These are phyloP conservation scores for Rhopalosiphum maidis DNA, from an alignment of 1,140 invertebrate species.

Conservation along the genomic window DNA sequence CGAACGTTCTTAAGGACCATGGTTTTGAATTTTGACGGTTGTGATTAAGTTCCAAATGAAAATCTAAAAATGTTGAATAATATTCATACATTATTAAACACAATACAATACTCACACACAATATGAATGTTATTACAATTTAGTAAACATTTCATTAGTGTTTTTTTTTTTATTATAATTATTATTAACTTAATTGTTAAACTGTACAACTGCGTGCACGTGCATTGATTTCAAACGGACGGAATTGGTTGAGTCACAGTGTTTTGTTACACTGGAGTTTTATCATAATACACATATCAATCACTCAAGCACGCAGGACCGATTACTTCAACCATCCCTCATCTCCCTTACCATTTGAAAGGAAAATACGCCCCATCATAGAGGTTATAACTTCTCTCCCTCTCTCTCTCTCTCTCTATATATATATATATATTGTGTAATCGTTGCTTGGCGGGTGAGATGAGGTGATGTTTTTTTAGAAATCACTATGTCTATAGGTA, in stretches of 20 bases:
- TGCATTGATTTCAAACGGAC: neutral
- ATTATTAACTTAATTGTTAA: too few relatives aligned
- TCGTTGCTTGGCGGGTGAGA: too few relatives aligned
- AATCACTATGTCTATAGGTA: too few relatives aligned
- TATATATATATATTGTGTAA: too few relatives aligned
- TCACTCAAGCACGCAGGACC: neutral
- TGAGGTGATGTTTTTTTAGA: too few relatives aligned
- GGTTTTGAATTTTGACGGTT: neutral
- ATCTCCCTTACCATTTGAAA: too few relatives aligned
- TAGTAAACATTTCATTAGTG: neutral
- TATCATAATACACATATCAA: neutral
- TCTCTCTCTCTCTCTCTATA: too few relatives aligned
- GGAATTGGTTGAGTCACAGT: neutral
- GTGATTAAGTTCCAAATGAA: neutral
- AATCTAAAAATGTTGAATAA: neutral
- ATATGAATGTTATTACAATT: neutral
- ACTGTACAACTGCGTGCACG: too few relatives aligned
- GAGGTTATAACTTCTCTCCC: too few relatives aligned
- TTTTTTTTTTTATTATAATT: neutral
- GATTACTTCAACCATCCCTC: too few relatives aligned
- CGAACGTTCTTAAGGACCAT: neutral
- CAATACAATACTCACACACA: neutral
- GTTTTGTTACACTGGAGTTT: neutral
- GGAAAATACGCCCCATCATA: too few relatives aligned
- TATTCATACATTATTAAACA: neutral